Evolutionary conservation across 1,140 invertebrate genomes (phyloP).

Genomic region (Cotesia glomerata): DNA sequence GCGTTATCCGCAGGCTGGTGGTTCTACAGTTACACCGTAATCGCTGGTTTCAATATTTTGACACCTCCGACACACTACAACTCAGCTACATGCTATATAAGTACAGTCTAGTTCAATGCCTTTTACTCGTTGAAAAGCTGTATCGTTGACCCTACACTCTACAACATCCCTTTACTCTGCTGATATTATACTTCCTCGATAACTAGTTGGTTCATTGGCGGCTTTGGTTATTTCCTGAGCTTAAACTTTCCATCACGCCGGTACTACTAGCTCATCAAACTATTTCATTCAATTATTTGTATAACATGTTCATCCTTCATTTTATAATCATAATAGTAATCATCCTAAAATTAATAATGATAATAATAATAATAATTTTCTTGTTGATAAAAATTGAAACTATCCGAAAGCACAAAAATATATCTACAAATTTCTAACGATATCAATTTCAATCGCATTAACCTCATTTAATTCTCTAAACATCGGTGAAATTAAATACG

Average conservation of each 20-base stretch:
- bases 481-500: too few species aligned
- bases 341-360: not conserved
- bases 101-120: not conserved
- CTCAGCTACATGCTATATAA: not conserved
- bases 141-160: conserved; percentile 7
- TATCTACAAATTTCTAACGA: too few species aligned
- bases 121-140: conserved; percentile 21
- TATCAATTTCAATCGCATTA: too few species aligned
- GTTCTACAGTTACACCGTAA: conserved; percentile 21
- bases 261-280: conserved; percentile 5
- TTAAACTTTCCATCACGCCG: not conserved
- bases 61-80: conserved; percentile 2
- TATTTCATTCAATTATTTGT: conserved; percentile 13
- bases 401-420: too few species aligned
- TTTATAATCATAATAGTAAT: too few species aligned
- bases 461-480: too few species aligned
- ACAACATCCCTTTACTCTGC: not conserved
- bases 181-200: not conserved
- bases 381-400: too few species aligned
- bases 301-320: not conserved
- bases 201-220: not conserved
- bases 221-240: conserved; percentile 1
- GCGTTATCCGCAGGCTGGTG: conserved; percentile 2
- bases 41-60: conserved; percentile 29
- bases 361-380: not conserved